Percentiles rank a stretch among this genome's conserved stretches.
These are phyloP conservation scores for Cranoglanis bouderius DNA, from an alignment of 2,113 vertebrate genomes.

Conservation along the genomic window DNA sequence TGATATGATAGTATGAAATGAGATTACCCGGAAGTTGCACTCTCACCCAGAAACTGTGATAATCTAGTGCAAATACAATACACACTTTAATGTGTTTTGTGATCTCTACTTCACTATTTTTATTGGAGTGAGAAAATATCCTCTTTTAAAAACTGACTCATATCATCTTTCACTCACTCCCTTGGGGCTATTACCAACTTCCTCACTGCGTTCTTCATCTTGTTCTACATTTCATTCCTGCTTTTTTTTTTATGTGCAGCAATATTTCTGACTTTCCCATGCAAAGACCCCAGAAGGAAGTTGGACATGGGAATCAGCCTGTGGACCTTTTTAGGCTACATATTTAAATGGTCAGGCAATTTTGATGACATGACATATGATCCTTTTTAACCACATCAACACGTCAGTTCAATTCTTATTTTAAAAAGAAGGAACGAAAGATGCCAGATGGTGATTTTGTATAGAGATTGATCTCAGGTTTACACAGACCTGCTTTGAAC, in stretches of 20 bases:
- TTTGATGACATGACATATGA: not conserved
- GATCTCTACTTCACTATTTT: not conserved
- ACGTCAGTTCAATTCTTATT: not conserved
- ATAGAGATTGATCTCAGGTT: not conserved
- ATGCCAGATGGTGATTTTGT: not conserved
- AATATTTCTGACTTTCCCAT: slow-evolving; percentile 13
- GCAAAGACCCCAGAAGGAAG: slow-evolving; percentile 29
- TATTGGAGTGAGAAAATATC: not conserved
- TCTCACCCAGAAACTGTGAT: not conserved
- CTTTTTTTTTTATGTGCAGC: too few species aligned
- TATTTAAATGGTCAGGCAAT: not conserved
- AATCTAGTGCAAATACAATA: not conserved
- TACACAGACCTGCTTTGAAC: not conserved
- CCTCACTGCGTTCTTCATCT: not conserved
- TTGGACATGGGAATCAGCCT: not conserved
- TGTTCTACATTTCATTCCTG: not conserved
- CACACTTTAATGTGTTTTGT: not conserved
- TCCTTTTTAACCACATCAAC: not conserved
- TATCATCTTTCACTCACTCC: not conserved
- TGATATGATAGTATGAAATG: not conserved
- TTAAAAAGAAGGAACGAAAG: not conserved
- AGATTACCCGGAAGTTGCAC: not conserved
- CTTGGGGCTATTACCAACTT: not conserved
- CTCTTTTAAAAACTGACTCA: not conserved
- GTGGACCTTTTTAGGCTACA: not conserved